A percentile compares a stretch with the other conserved stretches of the same genome.
Evolutionary conservation across 2,113 vertebrate species (phyloP).

Genomic region (Ophthalmolycus amberensis): DNA sequence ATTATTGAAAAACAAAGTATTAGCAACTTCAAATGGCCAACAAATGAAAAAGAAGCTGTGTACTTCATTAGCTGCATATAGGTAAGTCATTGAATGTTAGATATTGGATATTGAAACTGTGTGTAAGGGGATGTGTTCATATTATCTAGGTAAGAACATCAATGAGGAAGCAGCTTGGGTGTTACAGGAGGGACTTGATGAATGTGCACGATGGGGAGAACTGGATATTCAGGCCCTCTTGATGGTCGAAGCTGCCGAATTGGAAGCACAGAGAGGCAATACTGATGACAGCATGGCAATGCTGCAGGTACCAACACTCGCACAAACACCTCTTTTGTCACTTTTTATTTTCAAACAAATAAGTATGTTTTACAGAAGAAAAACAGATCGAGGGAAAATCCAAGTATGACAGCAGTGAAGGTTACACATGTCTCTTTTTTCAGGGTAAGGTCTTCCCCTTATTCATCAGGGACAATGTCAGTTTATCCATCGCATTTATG

Average conservation of each 20-base stretch:
- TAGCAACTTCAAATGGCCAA: background rate
- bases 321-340: background rate
- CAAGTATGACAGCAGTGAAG: background rate
- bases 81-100: background rate
- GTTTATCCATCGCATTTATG: background rate
- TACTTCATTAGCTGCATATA: background rate
- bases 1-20: background rate
- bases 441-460: background rate
- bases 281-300: slow-evolving; percentile 78
- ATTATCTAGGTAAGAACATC: slow-evolving; percentile 73
- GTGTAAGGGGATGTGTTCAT: background rate
- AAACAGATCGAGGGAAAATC: too few species aligned
- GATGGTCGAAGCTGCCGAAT: slow-evolving; percentile 85
- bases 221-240: slow-evolving; percentile 86
- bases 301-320: slow-evolving; percentile 83
- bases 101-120: background rate
- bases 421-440: background rate
- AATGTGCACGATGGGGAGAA: slow-evolving; percentile 87
- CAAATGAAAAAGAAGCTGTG: background rate
- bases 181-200: slow-evolving; percentile 84
- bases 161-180: slow-evolving; percentile 79
- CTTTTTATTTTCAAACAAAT: background rate
- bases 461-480: background rate
- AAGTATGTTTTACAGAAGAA: background rate
- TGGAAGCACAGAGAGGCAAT: slow-evolving; percentile 85